phyloP scores from a whole-genome alignment of 2,797 vertebrate species.

The Allenopithecus nigroviridis region DNA sequence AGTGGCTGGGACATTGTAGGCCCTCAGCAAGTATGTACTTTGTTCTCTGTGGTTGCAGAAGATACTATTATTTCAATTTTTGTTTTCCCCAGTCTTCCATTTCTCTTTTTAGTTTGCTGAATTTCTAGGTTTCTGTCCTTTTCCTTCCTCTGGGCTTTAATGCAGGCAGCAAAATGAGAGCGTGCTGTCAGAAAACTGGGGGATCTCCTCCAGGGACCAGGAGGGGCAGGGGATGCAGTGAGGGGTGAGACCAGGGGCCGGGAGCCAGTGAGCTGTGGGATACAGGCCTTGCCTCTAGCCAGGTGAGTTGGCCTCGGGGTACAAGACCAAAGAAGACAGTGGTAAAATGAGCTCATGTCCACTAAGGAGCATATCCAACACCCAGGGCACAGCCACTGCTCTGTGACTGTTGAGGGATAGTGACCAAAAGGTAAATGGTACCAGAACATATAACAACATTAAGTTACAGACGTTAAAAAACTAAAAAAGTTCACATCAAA shows the following conservation, averaged over 20 bases:
- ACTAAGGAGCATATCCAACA: rapidly evolving
- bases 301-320: rapidly evolving
- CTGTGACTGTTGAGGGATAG: not conserved
- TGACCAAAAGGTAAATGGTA: not conserved
- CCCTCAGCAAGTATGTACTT: not conserved
- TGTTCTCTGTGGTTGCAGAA: not conserved
- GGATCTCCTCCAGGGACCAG: too few relatives aligned
- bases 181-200: not conserved
- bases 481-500: not conserved
- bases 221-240: not conserved
- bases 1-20: not conserved
- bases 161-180: not conserved
- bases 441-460: not conserved
- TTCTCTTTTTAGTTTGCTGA: not conserved
- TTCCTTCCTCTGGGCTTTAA: not conserved
- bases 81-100: not conserved
- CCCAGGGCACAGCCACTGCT: not conserved
- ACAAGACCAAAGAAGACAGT: not conserved
- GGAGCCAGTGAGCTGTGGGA: not conserved
- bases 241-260: not conserved
- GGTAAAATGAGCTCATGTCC: not conserved
- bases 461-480: not conserved
- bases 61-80: not conserved
- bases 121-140: not conserved
- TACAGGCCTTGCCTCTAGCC: not conserved